Evolutionary conservation across 2,113 vertebrate genomes (phyloP).

Genomic region (Mormyrus iriodes): DNA sequence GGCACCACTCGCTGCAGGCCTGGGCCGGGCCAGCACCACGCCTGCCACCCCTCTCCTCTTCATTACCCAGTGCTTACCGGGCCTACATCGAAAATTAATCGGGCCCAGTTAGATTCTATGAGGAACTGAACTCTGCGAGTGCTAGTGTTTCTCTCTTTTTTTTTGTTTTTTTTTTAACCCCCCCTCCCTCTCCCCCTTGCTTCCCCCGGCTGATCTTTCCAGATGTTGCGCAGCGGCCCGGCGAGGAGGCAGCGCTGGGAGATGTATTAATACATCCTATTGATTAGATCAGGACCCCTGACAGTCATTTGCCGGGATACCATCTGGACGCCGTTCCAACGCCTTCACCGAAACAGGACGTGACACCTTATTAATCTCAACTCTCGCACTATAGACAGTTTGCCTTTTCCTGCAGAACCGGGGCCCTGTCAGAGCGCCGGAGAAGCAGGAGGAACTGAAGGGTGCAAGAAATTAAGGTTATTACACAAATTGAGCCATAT

Average conservation of each 20-base stretch:
- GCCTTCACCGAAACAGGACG: constrained; percentile 99
- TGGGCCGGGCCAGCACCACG: constrained; percentile 65
- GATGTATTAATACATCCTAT: constrained; percentile 99
- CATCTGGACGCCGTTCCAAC: constrained; percentile 98
- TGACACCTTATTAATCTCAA: constrained; percentile 99
- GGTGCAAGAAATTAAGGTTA: constrained; percentile 99
- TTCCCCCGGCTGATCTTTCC: constrained; percentile 77
- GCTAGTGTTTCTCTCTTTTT: constrained; percentile 31
- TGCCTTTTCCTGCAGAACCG: constrained; percentile 72
- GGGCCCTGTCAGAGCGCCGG: constrained; percentile 74
- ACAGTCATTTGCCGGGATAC: constrained; percentile 99
- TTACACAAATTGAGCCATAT: constrained; percentile 99
- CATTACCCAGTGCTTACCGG: constrained; percentile 90
- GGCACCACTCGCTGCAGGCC: constrained; percentile 72
- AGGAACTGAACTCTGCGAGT: constrained; percentile 58
- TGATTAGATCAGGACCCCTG: constrained; percentile 99
- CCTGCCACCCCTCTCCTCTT: constrained; percentile 48
- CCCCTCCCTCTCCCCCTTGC: constrained; percentile 33
- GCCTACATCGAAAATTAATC: constrained; percentile 84
- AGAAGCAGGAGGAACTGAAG: constrained; percentile 92
- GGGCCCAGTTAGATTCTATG: constrained; percentile 79
- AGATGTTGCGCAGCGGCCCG: constrained; percentile 89
- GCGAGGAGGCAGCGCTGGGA: constrained; percentile 81
- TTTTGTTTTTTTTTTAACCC: background rate
- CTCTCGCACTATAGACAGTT: constrained; percentile 81